Evolutionary conservation across 2,888 invertebrate species (phyloP), one percentile per base, ranked within the genome.

Genomic region (Ypsolopha sequella): DNA sequence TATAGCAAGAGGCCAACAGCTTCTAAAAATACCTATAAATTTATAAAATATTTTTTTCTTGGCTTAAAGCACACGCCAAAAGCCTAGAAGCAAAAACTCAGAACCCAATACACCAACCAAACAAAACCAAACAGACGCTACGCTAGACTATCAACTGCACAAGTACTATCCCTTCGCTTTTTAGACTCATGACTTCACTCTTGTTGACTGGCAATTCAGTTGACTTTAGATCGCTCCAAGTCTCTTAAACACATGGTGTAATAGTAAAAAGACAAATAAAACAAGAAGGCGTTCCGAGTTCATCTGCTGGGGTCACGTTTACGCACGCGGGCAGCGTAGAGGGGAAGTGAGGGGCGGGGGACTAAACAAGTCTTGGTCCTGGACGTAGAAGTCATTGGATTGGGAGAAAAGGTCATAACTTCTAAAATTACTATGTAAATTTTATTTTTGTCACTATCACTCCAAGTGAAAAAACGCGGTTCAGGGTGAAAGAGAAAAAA

Each of bases 281-380:
- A 49, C 41, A 65, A 60, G 64, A 63, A 63, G 61, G 62, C 64
- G 64, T 63, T 65, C 56, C 56, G 73, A 84, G 84, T 84, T 84
- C 84, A 84, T 66, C 57, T 57, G 59, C 55, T 62, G 80, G 75
- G 84, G 82, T 85, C 82, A 81, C 76, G 77, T 82, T 85, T 84
- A 84, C 84, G 85, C 84, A 79, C 82, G 76, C 75, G 74, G 73
- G 66, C 60, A 70, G 66, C 68, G 79, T 73, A 73, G 68, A 56
- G 63, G 59, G 57, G 38, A 53, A 44, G 55, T 54, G 57, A 60
- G 53, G 56, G 56, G 55, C 60, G 34, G 56, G 51, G 60, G 56
- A 59, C 68, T 66, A 65, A 68, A 68, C 71, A 63, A 69, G 70
- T 70, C 71, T 68, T 70, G 67, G 55, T 34, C 47, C 41, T 9